phyloP scores from a whole-genome alignment of 2,888 invertebrate species.

The Agonopterix arenella region DNA sequence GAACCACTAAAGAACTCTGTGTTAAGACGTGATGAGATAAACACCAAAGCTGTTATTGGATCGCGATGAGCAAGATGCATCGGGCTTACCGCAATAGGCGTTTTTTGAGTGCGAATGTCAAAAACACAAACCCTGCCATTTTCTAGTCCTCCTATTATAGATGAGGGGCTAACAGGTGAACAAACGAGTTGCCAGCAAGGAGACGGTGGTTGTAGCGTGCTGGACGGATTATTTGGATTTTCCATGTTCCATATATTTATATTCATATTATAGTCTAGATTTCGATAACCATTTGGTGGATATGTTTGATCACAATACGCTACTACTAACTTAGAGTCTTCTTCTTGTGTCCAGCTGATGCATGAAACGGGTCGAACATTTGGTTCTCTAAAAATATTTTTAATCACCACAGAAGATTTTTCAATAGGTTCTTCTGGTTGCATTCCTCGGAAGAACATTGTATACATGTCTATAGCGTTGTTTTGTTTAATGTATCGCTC shows the following conservation, averaged over 20 bases:
- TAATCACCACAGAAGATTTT: conserved; percentile 66
- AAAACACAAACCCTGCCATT: conserved; percentile 69
- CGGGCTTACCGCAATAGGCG: conserved; percentile 80
- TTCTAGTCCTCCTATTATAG: conserved; percentile 39
- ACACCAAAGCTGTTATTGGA: conserved; percentile 72
- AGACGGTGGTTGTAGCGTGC: conserved; percentile 28
- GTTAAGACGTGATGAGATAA: conserved; percentile 74
- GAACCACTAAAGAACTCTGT: conserved; percentile 78
- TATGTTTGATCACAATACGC: conserved; percentile 69
- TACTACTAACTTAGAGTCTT: conserved; percentile 77
- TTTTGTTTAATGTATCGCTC: conserved; percentile 82
- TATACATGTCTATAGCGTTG: conserved; percentile 85
- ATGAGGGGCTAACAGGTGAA: conserved; percentile 28
- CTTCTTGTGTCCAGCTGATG: conserved; percentile 82
- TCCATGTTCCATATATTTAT: conserved; percentile 78
- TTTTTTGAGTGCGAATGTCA: conserved; percentile 81
- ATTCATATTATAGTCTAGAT: conserved; percentile 52
- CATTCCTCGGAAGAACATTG: conserved; percentile 80
- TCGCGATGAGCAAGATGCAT: conserved; percentile 49
- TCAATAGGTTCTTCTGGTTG: conserved; percentile 60
- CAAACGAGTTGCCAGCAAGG: conserved; percentile 42
- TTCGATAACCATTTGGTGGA: conserved; percentile 19
- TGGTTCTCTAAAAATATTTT: conserved; percentile 80
- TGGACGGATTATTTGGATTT: conserved; percentile 30
- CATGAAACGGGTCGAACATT: conserved; percentile 56